A percentile compares a stretch with the other conserved stretches of the same genome.
Conservation (phyloP, 2,113 vertebrate species). For the Syngnathoides biaculeatus region DNA sequence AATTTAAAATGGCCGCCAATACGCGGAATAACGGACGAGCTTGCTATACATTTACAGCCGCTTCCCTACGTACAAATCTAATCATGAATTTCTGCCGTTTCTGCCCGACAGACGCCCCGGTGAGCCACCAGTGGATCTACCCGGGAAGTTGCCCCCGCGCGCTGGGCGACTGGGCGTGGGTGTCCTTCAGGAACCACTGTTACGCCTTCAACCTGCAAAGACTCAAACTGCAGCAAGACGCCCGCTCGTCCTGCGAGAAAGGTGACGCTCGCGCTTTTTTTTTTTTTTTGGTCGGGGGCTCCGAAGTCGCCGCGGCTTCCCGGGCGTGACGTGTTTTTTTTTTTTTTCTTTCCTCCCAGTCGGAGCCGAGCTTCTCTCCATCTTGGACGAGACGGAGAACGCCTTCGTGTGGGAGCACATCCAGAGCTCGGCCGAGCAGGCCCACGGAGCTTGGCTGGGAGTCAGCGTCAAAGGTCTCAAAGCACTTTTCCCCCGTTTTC, state of each 20-base stretch:
- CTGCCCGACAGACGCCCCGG: constrained; percentile 45
- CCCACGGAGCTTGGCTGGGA: constrained; percentile 91
- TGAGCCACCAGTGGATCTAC: constrained; percentile 75
- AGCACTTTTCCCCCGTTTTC: background rate
- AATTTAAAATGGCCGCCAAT: too few species aligned
- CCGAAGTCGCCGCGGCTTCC: background rate
- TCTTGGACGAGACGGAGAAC: constrained; percentile 90
- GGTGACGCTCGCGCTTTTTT: constrained; percentile 60
- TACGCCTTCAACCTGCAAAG: constrained; percentile 93
- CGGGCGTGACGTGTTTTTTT: constrained; percentile 10
- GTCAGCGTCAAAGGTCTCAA: constrained; percentile 89
- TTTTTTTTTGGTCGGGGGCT: background rate
- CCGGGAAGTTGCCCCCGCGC: constrained; percentile 82
- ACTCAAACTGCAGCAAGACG: constrained; percentile 82
- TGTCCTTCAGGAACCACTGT: constrained; percentile 90
- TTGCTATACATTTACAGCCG: too few species aligned
- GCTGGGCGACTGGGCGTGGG: constrained; percentile 83
- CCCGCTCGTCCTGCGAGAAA: constrained; percentile 80
- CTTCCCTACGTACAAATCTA: too few species aligned
- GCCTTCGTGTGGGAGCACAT: constrained; percentile 94
- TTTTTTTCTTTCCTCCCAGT: constrained; percentile 58
- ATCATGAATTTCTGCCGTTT: background rate
- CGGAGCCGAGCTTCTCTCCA: constrained; percentile 85
- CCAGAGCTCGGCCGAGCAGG: constrained; percentile 80
- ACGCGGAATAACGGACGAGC: too few species aligned